Evolutionary conservation across 2,888 invertebrate genomes (phyloP), one percentile per base, ranked within the genome.

Genomic region (Dasysyrphus albostriatus): DNA sequence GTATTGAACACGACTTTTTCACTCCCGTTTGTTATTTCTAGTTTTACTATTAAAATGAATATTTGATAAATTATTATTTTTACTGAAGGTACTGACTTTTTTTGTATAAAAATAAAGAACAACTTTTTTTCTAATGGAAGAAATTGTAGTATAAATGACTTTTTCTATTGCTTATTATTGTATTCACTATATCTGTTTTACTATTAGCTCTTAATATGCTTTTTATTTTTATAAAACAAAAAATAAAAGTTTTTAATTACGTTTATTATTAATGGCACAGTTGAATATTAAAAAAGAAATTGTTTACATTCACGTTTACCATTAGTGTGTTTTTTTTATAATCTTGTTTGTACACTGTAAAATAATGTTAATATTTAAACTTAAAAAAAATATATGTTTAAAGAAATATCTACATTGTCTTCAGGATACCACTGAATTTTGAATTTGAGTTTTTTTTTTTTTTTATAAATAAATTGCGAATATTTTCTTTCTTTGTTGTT

Each of bases 401-500:
- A 65, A 83, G 37, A 47, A 77, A 65, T 82, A 78, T 87, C 77
- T 75, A 87, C 77, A 87, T 51, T 70, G 44, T 72, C 32, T 63
- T 81, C 9, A 37, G 54, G 76, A 56, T 73, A 69, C 9, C 39
- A 51, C 37, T 78, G 44, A 58, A 74, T 49, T 39, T 32, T 54
- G 39, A 70, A 70, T 47, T 54, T 58, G 19, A 16, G 24, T 24
- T 24, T 24, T 24, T 1, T 42, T 75, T n/a, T 81, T 47, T 70
- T 75, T 59, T 42, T 77, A 87, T 87, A 87, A 82, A 85, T 85
- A 82, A 85, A 78, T 82, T 85, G 85, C 73, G 63, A 32, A 78
- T 74, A 80, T 16, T 59, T 34, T 70, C 67, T 29, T 65, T 34
- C 7, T 70, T 32, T 56, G 69, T 73, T 56, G 47, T 29, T 69